phyloP scores from a whole-genome alignment of 2,113 vertebrate species.

The Heptranchias perlo region DNA sequence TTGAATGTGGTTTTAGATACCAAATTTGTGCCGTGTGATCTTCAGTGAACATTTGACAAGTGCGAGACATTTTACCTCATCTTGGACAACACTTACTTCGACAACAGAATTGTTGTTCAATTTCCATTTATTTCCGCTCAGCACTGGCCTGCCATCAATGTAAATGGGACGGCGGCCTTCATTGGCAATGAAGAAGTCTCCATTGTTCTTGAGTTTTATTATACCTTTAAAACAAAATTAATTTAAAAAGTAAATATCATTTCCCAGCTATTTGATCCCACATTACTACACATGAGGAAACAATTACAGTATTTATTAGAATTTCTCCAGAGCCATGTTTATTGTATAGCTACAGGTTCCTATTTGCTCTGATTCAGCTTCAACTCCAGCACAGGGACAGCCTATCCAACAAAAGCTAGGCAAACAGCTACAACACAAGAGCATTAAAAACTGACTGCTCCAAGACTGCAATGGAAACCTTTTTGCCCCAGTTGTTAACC shows the following conservation, averaged over 20 bases:
- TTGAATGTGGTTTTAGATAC: not conserved
- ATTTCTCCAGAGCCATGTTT: not conserved
- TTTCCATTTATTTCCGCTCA: constrained; percentile 90
- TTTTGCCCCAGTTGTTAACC: not conserved
- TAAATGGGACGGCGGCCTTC: constrained; percentile 88
- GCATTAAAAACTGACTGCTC: not conserved
- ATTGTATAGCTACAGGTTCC: not conserved
- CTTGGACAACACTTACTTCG: constrained; percentile 60
- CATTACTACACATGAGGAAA: not conserved
- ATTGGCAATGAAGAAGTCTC: constrained; percentile 91
- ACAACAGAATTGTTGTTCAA: constrained; percentile 93
- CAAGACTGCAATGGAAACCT: not conserved
- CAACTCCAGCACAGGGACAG: not conserved
- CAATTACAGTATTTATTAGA: not conserved
- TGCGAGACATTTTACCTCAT: not conserved
- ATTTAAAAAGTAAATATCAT: not conserved
- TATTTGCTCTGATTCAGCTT: not conserved
- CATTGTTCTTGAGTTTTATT: constrained; percentile 91
- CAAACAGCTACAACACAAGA: not conserved
- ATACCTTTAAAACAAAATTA: constrained; percentile 60
- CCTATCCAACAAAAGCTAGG: not conserved
- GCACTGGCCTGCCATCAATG: constrained; percentile 84
- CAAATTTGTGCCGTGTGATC: not conserved
- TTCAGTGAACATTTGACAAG: not conserved
- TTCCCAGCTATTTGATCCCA: not conserved